Conservation (phyloP, 1,140 invertebrate species). For the Musca domestica region DNA sequence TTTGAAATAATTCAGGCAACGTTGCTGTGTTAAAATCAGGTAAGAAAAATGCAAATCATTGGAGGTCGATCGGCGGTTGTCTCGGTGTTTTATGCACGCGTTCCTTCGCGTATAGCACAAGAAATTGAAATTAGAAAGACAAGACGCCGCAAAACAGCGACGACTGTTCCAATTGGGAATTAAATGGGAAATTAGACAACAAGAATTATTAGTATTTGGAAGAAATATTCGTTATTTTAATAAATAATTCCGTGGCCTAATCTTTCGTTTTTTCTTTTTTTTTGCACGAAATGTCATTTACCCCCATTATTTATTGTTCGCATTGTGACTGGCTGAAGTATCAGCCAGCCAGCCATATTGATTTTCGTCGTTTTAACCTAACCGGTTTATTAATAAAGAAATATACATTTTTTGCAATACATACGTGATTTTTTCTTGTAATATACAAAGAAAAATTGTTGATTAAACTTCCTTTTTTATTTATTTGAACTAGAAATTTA, state of each 20-base stretch:
- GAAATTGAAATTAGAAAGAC: no score
- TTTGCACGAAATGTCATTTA: not conserved
- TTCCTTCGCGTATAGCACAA: no score
- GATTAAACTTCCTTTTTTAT: not conserved
- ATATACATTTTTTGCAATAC: not conserved
- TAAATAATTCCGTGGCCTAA: not conserved
- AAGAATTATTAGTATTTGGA: not conserved
- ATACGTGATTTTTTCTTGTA: not conserved
- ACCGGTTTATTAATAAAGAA: not conserved
- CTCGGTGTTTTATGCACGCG: no score
- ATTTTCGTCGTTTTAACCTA: not conserved
- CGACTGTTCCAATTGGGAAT: not conserved
- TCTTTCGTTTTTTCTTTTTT: not conserved
- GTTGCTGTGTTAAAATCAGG: not conserved
- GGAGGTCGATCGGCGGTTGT: not conserved
- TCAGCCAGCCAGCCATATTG: slow-evolving; percentile 10
- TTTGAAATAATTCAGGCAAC: not conserved
- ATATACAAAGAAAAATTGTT: not conserved
- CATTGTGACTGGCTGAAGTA: not conserved
- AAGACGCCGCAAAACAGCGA: no score
- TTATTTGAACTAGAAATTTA: not conserved
- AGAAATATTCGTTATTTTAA: not conserved
- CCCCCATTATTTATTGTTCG: not conserved
- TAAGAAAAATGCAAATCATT: not conserved
- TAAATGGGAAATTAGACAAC: not conserved